Evolutionary conservation across 2,888 invertebrate species (phyloP).

Genomic region (Lucinisca nassula): DNA sequence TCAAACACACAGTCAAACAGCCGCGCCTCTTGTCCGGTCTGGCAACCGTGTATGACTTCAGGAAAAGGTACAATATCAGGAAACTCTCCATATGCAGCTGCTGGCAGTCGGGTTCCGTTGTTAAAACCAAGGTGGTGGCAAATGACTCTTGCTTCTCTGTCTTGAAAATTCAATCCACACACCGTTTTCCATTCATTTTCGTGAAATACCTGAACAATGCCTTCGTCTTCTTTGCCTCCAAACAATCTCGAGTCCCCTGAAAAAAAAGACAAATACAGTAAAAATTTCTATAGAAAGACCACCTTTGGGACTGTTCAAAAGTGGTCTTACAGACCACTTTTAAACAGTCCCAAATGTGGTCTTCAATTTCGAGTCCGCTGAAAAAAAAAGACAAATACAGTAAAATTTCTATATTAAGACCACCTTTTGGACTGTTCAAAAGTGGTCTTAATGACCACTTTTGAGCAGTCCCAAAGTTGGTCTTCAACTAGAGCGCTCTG

Average conservation of each 20-base stretch:
- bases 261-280: no score
- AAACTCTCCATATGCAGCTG: slow-evolving; percentile 42
- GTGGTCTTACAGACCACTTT: no score
- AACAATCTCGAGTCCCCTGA: slow-evolving; percentile 41
- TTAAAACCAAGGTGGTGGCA: slow-evolving; percentile 40
- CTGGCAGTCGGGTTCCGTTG: slow-evolving; percentile 25
- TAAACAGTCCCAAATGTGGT: no score
- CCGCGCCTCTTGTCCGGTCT: slow-evolving; percentile 20
- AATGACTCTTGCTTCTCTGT: slow-evolving; percentile 27
- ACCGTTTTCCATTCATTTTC: slow-evolving; percentile 42
- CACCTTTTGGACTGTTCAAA: no score
- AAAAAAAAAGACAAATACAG: no score
- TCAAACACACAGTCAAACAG: slow-evolving; percentile 41
- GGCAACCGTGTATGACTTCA: slow-evolving; percentile 27
- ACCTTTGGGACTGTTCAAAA: no score
- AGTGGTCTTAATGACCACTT: no score
- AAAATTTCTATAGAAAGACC: no score
- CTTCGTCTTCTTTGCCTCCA: slow-evolving; percentile 19
- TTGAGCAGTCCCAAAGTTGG: no score
- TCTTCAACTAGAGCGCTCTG: no score
- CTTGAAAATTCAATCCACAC: slow-evolving; percentile 45
- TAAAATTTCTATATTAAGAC: no score
- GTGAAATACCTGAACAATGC: slow-evolving; percentile 53
- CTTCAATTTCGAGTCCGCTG: no score
- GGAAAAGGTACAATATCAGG: slow-evolving; percentile 17